phyloP scores from a whole-genome alignment of 1,140 invertebrate species.

The Lerema accius region DNA sequence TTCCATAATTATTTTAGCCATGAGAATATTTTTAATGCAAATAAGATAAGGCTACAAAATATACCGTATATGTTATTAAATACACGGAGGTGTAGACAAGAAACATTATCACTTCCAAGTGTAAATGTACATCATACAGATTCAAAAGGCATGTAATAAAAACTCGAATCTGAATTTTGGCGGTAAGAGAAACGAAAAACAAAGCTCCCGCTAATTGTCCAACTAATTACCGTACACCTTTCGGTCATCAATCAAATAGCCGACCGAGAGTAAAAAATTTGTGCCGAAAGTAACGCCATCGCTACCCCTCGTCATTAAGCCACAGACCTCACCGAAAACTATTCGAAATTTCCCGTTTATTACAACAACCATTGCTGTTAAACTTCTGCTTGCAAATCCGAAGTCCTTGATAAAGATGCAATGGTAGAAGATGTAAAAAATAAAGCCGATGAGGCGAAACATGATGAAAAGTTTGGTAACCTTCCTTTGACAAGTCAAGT shows the following conservation, averaged over 20 bases:
- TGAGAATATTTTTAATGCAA: no score
- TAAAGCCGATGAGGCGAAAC: not conserved
- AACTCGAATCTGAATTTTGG: constrained; percentile 22
- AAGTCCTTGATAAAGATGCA: constrained; percentile 8
- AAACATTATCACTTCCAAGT: no score
- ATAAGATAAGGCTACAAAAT: no score
- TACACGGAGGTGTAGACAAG: no score
- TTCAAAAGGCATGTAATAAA: constrained; percentile 21
- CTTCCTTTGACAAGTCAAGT: constrained; percentile 40
- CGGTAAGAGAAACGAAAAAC: constrained; percentile 34
- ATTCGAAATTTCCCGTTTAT: not conserved
- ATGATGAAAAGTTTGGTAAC: constrained; percentile 19
- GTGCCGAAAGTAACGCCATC: constrained; percentile 36
- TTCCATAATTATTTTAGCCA: no score
- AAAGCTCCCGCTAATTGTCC: constrained; percentile 54
- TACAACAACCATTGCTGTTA: constrained; percentile 10
- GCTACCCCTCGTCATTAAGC: constrained; percentile 37
- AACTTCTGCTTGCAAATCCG: not conserved
- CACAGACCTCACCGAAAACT: constrained; percentile 23
- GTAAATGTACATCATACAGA: not conserved
- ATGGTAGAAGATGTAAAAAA: constrained; percentile 6
- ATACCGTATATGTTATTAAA: no score
- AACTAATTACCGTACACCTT: constrained; percentile 63
- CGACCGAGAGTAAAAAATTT: constrained; percentile 51
- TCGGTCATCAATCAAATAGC: constrained; percentile 55